Conservation (phyloP, 2,113 vertebrate species). For the Serilophus lunatus region DNA sequence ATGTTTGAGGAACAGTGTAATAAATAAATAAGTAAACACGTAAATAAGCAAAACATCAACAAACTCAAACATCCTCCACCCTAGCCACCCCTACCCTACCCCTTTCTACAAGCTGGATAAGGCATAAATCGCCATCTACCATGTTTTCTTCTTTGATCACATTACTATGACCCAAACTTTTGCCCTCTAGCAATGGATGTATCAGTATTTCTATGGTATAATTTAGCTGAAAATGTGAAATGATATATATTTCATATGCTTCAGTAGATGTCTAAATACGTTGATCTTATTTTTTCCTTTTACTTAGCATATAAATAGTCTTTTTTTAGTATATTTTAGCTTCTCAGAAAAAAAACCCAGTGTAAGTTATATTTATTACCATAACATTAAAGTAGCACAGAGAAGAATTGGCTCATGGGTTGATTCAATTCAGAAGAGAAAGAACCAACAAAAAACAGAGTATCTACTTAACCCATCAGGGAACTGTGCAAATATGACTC, state of each 20-base stretch:
- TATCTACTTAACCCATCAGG: neutral
- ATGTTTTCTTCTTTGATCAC: neutral
- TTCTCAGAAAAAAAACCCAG: neutral
- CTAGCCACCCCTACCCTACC: rapidly evolving
- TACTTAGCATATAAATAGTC: neutral
- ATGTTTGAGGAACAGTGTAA: neutral
- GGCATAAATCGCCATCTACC: neutral
- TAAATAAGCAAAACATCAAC: neutral
- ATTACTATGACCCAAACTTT: neutral
- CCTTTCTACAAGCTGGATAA: neutral
- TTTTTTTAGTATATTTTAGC: neutral
- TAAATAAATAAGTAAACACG: neutral
- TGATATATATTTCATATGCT: neutral
- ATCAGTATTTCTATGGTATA: neutral
- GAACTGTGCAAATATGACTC: neutral
- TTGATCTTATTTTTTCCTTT: neutral
- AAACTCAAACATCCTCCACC: neutral
- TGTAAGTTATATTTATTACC: neutral
- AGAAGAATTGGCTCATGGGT: neutral
- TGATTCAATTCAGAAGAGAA: neutral
- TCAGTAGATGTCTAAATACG: neutral
- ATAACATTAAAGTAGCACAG: neutral
- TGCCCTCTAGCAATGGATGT: neutral
- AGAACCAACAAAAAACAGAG: neutral
- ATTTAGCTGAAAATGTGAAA: neutral